Conservation (phyloP, 2,113 vertebrate species). For the Myxocyprinus asiaticus region DNA sequence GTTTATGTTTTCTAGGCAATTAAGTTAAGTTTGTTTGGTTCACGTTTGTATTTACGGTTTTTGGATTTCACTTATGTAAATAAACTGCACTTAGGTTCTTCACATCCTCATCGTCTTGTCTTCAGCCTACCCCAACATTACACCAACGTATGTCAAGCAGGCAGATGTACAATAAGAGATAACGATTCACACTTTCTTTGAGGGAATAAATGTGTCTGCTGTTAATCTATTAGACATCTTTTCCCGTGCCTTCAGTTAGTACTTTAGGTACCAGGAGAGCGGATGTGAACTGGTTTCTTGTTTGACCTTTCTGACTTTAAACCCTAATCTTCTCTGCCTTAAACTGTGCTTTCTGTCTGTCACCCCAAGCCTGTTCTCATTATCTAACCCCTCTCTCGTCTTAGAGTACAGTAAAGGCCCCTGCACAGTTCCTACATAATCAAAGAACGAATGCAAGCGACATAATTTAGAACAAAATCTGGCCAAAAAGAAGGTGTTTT, state of each 20-base stretch:
- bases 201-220: slow-evolving; percentile 7
- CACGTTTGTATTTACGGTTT: too few relatives aligned
- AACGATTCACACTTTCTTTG: not conserved
- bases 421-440: too few relatives aligned
- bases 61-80: too few relatives aligned
- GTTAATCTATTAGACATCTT: not conserved
- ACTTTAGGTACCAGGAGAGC: slow-evolving; percentile 21
- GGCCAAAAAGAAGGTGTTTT: too few relatives aligned
- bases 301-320: slow-evolving; percentile 71
- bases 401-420: too few relatives aligned
- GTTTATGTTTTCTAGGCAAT: too few relatives aligned
- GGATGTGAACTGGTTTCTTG: slow-evolving; percentile 62
- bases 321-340: slow-evolving; percentile 70
- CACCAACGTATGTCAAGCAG: not conserved
- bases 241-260: slow-evolving; percentile 18
- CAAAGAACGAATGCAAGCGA: too few relatives aligned
- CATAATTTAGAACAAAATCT: too few relatives aligned
- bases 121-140: too few relatives aligned
- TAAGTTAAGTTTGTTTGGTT: too few relatives aligned
- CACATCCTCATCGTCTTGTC: too few relatives aligned
- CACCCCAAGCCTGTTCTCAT: slow-evolving; percentile 63
- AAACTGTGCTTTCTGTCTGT: slow-evolving; percentile 66
- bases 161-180: not conserved
- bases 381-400: slow-evolving; percentile 46
- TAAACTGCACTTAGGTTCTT: too few relatives aligned